phyloP scores from a whole-genome alignment of 2,797 vertebrate genomes.

The Limnodromus scolopaceus region DNA sequence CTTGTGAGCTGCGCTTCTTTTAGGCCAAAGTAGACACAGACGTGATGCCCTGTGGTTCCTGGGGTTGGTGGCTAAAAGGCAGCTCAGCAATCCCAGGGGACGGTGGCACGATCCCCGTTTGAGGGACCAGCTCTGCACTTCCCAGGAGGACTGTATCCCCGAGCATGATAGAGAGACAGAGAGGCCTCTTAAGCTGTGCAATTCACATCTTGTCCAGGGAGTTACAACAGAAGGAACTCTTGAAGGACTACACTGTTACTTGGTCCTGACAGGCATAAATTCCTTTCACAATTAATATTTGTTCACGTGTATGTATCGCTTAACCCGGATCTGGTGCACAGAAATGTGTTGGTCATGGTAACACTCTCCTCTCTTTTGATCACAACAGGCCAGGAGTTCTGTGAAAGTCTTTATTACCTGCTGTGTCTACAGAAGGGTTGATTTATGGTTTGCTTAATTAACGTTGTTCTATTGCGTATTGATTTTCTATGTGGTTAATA shows the following conservation, averaged over 20 bases:
- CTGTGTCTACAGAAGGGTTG: background rate
- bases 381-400: background rate
- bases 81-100: background rate
- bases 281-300: background rate
- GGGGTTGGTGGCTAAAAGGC: background rate
- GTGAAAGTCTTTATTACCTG: background rate
- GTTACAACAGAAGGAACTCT: background rate
- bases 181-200: background rate
- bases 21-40: background rate
- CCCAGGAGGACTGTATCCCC: background rate
- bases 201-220: background rate
- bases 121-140: background rate
- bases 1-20: accelerated
- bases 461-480: constrained; percentile 10
- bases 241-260: background rate
- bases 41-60: background rate
- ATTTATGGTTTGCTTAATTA: constrained; percentile 10
- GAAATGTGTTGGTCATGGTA: background rate
- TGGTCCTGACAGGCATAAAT: background rate
- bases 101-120: background rate
- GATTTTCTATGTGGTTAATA: constrained; percentile 46
- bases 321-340: background rate
- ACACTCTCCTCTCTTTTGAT: background rate
- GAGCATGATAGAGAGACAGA: background rate
- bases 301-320: accelerated